Base-by-base conservation (phyloP, 2,797 vertebrate genomes). In the Darevskia mixta region DNA sequence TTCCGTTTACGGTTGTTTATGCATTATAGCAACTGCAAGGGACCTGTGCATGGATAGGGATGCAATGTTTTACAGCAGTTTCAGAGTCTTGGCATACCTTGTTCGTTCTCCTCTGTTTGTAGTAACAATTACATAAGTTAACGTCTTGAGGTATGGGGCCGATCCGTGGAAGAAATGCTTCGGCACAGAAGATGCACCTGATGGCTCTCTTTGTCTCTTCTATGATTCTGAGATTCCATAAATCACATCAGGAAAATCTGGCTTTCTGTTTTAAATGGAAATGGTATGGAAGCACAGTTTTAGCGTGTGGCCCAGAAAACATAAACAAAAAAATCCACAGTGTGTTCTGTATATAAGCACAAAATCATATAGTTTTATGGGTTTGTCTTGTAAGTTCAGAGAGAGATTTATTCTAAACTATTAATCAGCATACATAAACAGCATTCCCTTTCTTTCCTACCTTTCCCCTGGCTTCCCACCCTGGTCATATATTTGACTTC, bases 401-500 rank as follows among this genome's bases (percentile, higher is more conserved):
- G 29, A 41, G 38, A 15, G 35, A 38, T 85, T 64, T 35, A 49
- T 89, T 81, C 79, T 72, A 76, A 67, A 67, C 38, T 38, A 66
- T 81, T 76, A 77, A 43, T 45, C 15, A n/a, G 82, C 25, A 43
- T 75, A 35, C 11, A 43, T 88, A 89, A 71, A 49, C 13, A 91
- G 38, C 82, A 13, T 66, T 88, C 10, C n/a, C 41, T 15, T 75
- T 38, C n/a, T 15, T 10, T 71, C 23, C 90, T 94, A 76, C 78
- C 91, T 77, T 43, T 43, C 79, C 45, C 58, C 76, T 77, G 18
- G 9, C 35, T 73, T 84, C 27, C 64, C 82, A 83, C 43, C 45
- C 55, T n/a, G 49, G 89, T 49, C 81, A 1, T 0, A 10, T 0
- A 58, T 69, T 89, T 69, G 61, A 55, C 64, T 58, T 45, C 4